These are phyloP conservation scores for Oreonectes daqikongensis DNA, from an alignment of 2,797 vertebrate species.

Conservation along the genomic window DNA sequence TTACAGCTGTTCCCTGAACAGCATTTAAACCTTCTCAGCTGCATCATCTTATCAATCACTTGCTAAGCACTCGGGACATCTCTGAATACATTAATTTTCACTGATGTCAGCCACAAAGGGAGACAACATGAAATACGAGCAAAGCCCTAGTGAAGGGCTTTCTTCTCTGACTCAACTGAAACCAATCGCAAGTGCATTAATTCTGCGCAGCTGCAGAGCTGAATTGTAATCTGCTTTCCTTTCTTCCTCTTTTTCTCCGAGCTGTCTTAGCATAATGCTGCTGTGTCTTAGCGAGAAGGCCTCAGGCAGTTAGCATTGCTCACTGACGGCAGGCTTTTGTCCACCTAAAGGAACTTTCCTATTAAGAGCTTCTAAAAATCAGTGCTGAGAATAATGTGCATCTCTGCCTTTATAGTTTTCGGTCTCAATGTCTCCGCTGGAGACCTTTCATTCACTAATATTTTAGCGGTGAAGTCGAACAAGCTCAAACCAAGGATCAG, in stretches of 20 bases:
- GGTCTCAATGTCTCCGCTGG: slow-evolving; percentile 11
- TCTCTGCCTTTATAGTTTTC: not conserved
- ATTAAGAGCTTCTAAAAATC: slow-evolving; percentile 52
- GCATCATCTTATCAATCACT: slow-evolving; percentile 53
- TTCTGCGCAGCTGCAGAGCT: slow-evolving; percentile 38
- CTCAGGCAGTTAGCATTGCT: slow-evolving; percentile 48
- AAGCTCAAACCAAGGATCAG: not conserved
- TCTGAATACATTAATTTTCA: slow-evolving; percentile 51
- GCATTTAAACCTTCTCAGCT: slow-evolving; percentile 44
- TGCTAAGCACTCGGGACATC: slow-evolving; percentile 42
- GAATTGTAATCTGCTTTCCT: slow-evolving; percentile 41
- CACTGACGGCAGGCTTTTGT: slow-evolving; percentile 43
- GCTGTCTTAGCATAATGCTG: slow-evolving; percentile 25
- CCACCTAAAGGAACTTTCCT: slow-evolving; percentile 25
- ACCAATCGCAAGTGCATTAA: slow-evolving; percentile 52
- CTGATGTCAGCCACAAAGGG: slow-evolving; percentile 47
- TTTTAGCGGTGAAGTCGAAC: slow-evolving; percentile 8
- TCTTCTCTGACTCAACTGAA: slow-evolving; percentile 49
- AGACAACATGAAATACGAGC: slow-evolving; percentile 42
- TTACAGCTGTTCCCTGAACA: slow-evolving; percentile 48
- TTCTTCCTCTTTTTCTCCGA: slow-evolving; percentile 23
- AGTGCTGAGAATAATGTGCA: slow-evolving; percentile 24
- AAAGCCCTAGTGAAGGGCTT: slow-evolving; percentile 39
- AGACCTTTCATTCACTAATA: not conserved
- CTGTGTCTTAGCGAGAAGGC: slow-evolving; percentile 31